These are phyloP conservation scores for Drosophila fulvimacula DNA, from an alignment of 2,888 invertebrate genomes.

Conservation along the genomic window DNA sequence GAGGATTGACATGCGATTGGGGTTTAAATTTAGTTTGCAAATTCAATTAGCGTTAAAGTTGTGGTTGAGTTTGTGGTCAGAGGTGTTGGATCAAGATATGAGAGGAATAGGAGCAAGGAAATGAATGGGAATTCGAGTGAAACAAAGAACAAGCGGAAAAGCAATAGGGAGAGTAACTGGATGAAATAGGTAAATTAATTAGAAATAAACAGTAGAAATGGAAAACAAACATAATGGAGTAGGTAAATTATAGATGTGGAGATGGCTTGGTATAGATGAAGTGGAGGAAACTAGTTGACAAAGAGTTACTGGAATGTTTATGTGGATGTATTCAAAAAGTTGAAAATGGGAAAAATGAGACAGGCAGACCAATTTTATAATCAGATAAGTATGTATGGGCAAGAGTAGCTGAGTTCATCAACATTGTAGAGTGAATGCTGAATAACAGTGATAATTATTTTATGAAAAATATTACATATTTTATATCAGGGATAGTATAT, in stretches of 20 bases:
- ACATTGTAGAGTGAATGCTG: too few species aligned
- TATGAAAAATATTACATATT: too few species aligned
- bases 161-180: not conserved
- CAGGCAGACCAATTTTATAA: too few species aligned
- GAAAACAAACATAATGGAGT: not conserved
- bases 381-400: too few species aligned
- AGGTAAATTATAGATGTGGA: not conserved
- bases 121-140: not conserved
- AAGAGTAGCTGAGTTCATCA: too few species aligned
- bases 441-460: too few species aligned
- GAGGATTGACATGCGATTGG: not conserved
- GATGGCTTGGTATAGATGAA: not conserved
- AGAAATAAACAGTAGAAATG: not conserved
- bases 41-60: not conserved
- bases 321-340: too few species aligned
- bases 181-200: not conserved
- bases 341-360: too few species aligned
- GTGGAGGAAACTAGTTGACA: not conserved
- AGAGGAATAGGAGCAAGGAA: not conserved
- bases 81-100: not conserved
- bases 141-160: not conserved
- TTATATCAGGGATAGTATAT: too few species aligned
- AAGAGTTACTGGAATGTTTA: too few species aligned
- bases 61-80: not conserved
- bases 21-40: conserved; percentile 1